Percentiles rank a stretch among this genome's conserved stretches.
Conservation (phyloP, 2,888 invertebrate species). For the Eupithecia inturbata region DNA sequence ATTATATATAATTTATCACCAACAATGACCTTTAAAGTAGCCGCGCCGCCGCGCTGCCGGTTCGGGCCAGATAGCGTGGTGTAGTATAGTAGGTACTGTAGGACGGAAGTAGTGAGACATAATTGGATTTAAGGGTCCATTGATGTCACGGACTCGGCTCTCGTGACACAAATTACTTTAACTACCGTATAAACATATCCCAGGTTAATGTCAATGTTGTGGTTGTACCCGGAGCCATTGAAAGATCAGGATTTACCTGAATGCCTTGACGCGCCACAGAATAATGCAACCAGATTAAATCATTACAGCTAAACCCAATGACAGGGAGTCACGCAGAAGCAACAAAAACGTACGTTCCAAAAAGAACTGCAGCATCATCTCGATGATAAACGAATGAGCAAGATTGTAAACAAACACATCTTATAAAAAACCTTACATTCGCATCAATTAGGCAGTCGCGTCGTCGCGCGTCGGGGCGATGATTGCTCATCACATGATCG, state of each 20-base stretch:
- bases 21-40: constrained; percentile 32
- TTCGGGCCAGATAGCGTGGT: constrained; percentile 35
- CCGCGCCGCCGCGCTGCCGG: constrained; percentile 21
- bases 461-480: no score
- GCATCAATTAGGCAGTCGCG: constrained; percentile 27
- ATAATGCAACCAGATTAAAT: constrained; percentile 1
- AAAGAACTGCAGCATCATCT: constrained; percentile 11
- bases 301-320: background rate
- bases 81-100: no score
- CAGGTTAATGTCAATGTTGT: constrained; percentile 23
- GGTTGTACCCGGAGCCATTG: background rate
- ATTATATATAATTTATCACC: constrained; percentile 21
- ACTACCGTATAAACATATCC: constrained; percentile 20
- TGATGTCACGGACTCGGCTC: constrained; percentile 40
- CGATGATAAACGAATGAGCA: constrained; percentile 19
- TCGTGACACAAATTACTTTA: constrained; percentile 38
- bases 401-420: constrained; percentile 12
- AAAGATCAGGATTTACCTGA: background rate
- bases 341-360: background rate
- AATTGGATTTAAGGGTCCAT: constrained; percentile 46
- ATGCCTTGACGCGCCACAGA: background rate
- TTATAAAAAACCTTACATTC: constrained; percentile 20
- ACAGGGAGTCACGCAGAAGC: background rate
- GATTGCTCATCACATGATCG: constrained; percentile 40
- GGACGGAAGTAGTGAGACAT: constrained; percentile 44